Evolutionary conservation across 1,140 invertebrate species (phyloP).

Genomic region (Temnothorax curvispinosus): DNA sequence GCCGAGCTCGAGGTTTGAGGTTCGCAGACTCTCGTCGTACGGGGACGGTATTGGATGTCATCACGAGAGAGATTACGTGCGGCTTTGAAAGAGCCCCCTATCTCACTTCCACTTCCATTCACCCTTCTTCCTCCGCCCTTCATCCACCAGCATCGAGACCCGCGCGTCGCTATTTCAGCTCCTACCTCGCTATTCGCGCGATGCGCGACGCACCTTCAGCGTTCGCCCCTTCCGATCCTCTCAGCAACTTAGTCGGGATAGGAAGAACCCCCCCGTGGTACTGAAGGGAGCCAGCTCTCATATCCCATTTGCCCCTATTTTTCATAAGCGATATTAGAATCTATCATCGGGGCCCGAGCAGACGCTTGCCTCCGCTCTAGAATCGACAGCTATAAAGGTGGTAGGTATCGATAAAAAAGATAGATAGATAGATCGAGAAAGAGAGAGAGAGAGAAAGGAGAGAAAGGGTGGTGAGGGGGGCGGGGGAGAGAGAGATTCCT

Average conservation of each 20-base stretch:
- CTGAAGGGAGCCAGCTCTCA: constrained; percentile 71
- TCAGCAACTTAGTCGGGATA: constrained; percentile 21
- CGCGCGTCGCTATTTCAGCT: constrained; percentile 66
- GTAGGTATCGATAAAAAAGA: constrained; percentile 75
- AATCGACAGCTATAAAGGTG: constrained; percentile 49
- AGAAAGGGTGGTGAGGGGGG: background rate
- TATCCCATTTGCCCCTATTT: constrained; percentile 77
- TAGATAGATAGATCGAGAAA: constrained; percentile 11
- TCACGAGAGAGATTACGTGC: constrained; percentile 78
- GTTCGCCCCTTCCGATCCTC: background rate
- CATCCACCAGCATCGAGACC: background rate
- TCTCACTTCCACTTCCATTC: constrained; percentile 40
- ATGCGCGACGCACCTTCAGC: constrained; percentile 53
- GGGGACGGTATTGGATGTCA: constrained; percentile 77
- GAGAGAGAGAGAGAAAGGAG: constrained; percentile 9
- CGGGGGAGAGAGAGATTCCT: constrained; percentile 3
- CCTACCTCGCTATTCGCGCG: constrained; percentile 43
- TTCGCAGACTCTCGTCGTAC: constrained; percentile 68
- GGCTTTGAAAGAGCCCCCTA: constrained; percentile 73
- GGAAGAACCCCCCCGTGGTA: constrained; percentile 50
- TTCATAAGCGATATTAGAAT: constrained; percentile 78
- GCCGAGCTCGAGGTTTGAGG: constrained; percentile 70
- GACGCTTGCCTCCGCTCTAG: constrained; percentile 30
- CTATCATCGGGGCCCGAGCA: constrained; percentile 69
- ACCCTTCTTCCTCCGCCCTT: constrained; percentile 14